phyloP scores from a whole-genome alignment of 2,113 vertebrate genomes.

The Nansenia antarctica region DNA sequence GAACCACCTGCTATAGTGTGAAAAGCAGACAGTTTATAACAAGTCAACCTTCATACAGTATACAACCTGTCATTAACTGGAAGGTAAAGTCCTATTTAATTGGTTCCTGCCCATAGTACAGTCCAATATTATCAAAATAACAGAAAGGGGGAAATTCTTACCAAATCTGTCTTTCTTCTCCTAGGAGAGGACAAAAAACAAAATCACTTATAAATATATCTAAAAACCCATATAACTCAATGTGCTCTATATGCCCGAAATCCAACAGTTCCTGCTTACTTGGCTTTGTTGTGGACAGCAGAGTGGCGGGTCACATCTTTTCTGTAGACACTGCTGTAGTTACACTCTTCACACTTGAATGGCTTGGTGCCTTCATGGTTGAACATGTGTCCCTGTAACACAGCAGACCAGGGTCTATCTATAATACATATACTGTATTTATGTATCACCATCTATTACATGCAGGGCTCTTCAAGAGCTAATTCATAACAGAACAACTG shows the following conservation, averaged over 20 bases:
- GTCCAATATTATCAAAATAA: not conserved
- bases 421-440: too few relatives aligned
- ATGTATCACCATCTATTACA: too few relatives aligned
- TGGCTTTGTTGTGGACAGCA: constrained; percentile 87
- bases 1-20: constrained; percentile 2
- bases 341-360: constrained; percentile 94
- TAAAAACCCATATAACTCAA: too few relatives aligned
- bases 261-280: too few relatives aligned
- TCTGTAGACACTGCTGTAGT: constrained; percentile 94
- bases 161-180: constrained; percentile 86
- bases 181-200: constrained; percentile 62
- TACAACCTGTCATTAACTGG: too few relatives aligned
- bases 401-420: too few relatives aligned
- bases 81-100: too few relatives aligned
- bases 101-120: not conserved
- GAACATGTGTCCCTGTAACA: constrained; percentile 95
- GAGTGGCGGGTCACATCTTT: constrained; percentile 94
- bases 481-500: not conserved
- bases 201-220: too few relatives aligned
- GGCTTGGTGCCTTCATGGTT: constrained; percentile 95
- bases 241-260: too few relatives aligned
- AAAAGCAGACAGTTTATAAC: not conserved
- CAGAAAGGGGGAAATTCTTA: constrained; percentile 73
- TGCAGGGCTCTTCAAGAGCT: too few relatives aligned
- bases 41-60: not conserved